Percentiles rank a stretch among this genome's conserved stretches.
Conservation (phyloP, 2,797 vertebrate genomes). For the Sebastolobus altivelis region DNA sequence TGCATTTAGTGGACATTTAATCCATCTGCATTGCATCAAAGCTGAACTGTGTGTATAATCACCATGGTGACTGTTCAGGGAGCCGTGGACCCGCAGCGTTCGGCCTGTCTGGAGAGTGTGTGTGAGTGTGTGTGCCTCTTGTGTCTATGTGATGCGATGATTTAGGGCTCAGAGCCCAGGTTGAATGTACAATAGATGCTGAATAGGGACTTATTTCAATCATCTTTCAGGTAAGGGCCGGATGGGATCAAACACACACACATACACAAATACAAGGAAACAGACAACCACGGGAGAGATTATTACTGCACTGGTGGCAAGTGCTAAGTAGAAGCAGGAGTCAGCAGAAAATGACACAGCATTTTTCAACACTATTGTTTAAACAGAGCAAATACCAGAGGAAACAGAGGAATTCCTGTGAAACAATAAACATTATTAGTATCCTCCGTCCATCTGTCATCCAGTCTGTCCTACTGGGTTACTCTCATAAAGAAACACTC, state of each 20-base stretch:
- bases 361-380: slow-evolving; percentile 46
- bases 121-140: slow-evolving; percentile 26
- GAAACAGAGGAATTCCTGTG: slow-evolving; percentile 34
- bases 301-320: slow-evolving; percentile 28
- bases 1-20: slow-evolving; percentile 40
- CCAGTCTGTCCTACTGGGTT: background rate
- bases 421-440: slow-evolving; percentile 33
- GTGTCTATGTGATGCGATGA: slow-evolving; percentile 26
- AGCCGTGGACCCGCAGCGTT: slow-evolving; percentile 49
- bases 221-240: slow-evolving; percentile 38
- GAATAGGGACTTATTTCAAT: slow-evolving; percentile 56
- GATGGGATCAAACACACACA: slow-evolving; percentile 26
- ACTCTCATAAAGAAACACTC: slow-evolving; percentile 3
- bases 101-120: slow-evolving; percentile 1
- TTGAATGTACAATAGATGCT: slow-evolving; percentile 54
- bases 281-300: slow-evolving; percentile 10
- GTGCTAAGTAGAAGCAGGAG: slow-evolving; percentile 36
- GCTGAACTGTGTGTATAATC: slow-evolving; percentile 42
- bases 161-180: slow-evolving; percentile 47
- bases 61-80: slow-evolving; percentile 54
- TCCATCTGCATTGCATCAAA: slow-evolving; percentile 55
- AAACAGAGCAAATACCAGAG: slow-evolving; percentile 23
- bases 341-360: slow-evolving; percentile 69
- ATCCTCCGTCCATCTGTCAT: slow-evolving; percentile 5
- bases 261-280: background rate